Conservation (phyloP, 53 echinoderm and acorn worm species). For the Crossaster papposus region DNA sequence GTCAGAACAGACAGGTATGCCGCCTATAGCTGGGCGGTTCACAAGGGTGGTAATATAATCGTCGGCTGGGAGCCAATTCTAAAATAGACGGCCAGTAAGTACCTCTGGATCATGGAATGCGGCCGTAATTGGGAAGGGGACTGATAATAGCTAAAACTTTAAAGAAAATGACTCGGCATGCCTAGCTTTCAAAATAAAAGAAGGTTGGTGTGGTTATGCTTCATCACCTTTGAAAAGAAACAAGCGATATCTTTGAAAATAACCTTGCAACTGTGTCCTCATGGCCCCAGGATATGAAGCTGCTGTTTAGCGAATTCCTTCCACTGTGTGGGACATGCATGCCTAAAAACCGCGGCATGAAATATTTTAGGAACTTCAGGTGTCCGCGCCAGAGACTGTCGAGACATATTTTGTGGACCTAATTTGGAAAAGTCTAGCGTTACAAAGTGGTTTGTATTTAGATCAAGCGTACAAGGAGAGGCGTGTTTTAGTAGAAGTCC, state of each 20-base stretch:
- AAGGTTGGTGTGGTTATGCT: conserved; percentile 40
- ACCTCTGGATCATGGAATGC: conserved; percentile 38
- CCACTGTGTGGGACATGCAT: conserved; percentile 1
- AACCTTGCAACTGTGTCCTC: conserved; percentile 29
- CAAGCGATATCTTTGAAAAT: conserved; percentile 43
- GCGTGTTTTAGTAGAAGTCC: background rate
- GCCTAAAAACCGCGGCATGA: conserved; percentile 1
- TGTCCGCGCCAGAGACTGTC: background rate
- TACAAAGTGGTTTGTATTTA: conserved; percentile 15
- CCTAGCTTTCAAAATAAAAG: too few relatives aligned
- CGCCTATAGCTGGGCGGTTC: background rate
- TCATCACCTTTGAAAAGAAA: conserved; percentile 32
- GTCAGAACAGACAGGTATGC: conserved; percentile 2
- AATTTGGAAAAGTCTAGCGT: conserved; percentile 9
- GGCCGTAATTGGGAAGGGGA: conserved; percentile 44
- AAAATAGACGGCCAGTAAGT: background rate
- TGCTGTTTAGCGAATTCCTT: background rate
- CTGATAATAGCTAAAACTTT: conserved; percentile 27
- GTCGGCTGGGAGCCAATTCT: background rate
- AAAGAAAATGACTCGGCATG: too few relatives aligned
- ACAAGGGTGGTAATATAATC: background rate
- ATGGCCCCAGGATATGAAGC: conserved; percentile 1
- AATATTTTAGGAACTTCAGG: conserved; percentile 27
- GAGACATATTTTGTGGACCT: background rate
- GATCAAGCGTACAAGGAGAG: background rate